These are phyloP conservation scores for Glaucomys volans DNA, from an alignment of 2,113 vertebrate species.

Conservation along the genomic window DNA sequence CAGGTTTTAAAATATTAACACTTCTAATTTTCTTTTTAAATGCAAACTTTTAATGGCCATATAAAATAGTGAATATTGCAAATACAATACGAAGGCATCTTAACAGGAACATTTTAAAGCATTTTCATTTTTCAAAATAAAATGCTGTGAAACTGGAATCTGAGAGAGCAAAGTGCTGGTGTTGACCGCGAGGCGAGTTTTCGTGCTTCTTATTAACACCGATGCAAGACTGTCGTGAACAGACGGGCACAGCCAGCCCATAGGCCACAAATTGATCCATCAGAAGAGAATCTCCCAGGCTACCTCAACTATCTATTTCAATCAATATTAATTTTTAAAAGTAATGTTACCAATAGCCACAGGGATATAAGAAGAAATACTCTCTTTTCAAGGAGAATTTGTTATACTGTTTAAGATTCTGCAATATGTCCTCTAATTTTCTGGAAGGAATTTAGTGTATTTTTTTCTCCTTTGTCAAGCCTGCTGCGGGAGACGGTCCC, in stretches of 20 bases:
- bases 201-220: neutral
- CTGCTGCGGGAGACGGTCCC: fast-evolving
- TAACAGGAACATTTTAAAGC: conserved; percentile 36
- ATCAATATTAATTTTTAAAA: neutral
- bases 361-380: neutral
- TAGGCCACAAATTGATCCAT: neutral
- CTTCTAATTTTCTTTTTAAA: conserved; percentile 77
- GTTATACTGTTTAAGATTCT: neutral
- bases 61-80: conserved; percentile 55
- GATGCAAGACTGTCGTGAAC: fast-evolving
- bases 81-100: conserved; percentile 39
- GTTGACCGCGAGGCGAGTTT: neutral
- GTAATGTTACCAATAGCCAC: neutral
- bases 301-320: neutral
- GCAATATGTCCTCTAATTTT: neutral
- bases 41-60: conserved; percentile 43
- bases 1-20: conserved; percentile 69
- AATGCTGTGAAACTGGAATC: neutral
- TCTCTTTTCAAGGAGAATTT: neutral
- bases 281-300: neutral
- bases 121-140: conserved; percentile 49
- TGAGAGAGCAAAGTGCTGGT: neutral
- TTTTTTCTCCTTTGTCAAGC: too few relatives aligned
- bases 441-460: neutral
- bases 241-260: neutral